Evolutionary conservation across 1,140 invertebrate species (phyloP).

Genomic region (Saccostrea echinata): DNA sequence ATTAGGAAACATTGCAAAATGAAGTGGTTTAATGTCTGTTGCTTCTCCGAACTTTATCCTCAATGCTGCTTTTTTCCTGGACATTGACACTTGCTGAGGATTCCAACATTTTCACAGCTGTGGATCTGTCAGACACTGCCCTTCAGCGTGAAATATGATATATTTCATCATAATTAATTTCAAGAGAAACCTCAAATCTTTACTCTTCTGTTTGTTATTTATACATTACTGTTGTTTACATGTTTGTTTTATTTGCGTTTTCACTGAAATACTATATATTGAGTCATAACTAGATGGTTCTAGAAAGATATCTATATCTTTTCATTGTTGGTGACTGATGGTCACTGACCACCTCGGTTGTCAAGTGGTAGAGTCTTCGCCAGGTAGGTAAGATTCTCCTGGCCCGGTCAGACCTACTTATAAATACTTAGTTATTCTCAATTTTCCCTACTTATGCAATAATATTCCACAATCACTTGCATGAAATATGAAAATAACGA

Average conservation of each 20-base stretch:
- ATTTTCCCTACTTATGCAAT: no score
- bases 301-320: no score
- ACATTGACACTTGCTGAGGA: neutral
- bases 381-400: no score
- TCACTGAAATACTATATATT: neutral
- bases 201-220: neutral
- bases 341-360: no score
- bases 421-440: no score
- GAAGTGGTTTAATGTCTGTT: neutral
- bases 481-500: no score
- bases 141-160: slow-evolving; percentile 3
- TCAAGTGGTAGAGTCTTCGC: no score
- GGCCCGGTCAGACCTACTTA: no score
- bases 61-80: neutral
- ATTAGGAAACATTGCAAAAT: no score
- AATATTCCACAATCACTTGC: no score
- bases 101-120: slow-evolving; percentile 19
- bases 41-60: neutral
- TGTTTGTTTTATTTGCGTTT: neutral
- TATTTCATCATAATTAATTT: slow-evolving; percentile 34
- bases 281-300: neutral
- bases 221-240: neutral
- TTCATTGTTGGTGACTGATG: no score
- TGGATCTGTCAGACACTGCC: neutral
- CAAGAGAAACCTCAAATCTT: neutral